Percentiles rank a stretch among this genome's conserved stretches.
phyloP scores from a whole-genome alignment of 2,888 invertebrate genomes.

The Oxytorus armatus region DNA sequence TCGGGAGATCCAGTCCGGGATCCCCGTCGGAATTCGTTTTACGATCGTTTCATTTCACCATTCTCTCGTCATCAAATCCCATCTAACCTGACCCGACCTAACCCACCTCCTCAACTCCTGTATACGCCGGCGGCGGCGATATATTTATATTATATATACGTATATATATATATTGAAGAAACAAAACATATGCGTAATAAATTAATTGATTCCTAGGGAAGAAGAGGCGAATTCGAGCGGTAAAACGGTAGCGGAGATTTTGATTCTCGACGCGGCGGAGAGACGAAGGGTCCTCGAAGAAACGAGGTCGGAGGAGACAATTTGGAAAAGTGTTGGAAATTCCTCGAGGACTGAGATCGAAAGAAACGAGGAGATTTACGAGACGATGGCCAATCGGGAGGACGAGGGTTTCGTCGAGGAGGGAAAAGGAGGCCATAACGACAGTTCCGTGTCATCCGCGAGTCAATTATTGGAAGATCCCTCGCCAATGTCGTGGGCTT shows the following conservation, averaged over 20 bases:
- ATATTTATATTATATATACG: too few species aligned
- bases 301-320: slow-evolving; percentile 1
- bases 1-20: too few species aligned
- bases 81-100: too few species aligned
- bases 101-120: too few species aligned
- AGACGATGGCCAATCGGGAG: slow-evolving; percentile 72
- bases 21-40: too few species aligned
- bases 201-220: slow-evolving; percentile 71
- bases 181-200: too few species aligned
- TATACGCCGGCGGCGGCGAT: too few species aligned
- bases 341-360: slow-evolving; percentile 37
- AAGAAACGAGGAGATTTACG: slow-evolving; percentile 74
- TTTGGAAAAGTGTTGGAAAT: slow-evolving; percentile 31
- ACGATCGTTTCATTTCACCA: too few species aligned
- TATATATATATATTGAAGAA: too few species aligned
- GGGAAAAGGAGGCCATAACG: slow-evolving; percentile 76
- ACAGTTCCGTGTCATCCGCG: slow-evolving; percentile 82
- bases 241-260: slow-evolving; percentile 80
- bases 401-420: slow-evolving; percentile 68
- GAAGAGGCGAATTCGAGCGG: slow-evolving; percentile 71
- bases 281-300: slow-evolving; percentile 74
- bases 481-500: slow-evolving; percentile 82
- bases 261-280: slow-evolving; percentile 78
- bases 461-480: slow-evolving; percentile 83
- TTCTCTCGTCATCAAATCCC: too few species aligned